These are phyloP conservation scores for Austrolebias charrua DNA, from an alignment of 2,797 vertebrate genomes.

Conservation along the genomic window DNA sequence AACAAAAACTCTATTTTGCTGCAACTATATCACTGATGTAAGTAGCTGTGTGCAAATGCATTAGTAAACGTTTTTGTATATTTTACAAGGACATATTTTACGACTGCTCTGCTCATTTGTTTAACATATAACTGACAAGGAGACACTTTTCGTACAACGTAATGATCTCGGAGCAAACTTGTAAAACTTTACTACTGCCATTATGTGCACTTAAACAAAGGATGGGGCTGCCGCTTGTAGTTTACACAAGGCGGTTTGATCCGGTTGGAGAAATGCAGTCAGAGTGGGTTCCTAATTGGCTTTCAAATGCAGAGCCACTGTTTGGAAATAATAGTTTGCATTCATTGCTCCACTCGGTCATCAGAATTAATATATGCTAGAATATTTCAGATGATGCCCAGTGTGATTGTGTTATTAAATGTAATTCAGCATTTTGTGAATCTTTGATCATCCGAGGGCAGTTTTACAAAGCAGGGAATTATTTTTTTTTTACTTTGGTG, in stretches of 20 bases:
- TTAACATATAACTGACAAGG: constrained; percentile 65
- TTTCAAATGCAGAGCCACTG: constrained; percentile 17
- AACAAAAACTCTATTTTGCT: constrained; percentile 17
- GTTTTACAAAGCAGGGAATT: background rate
- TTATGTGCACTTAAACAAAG: constrained; percentile 74
- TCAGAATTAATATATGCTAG: constrained; percentile 1
- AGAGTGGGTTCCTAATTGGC: constrained; percentile 36
- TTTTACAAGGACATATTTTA: constrained; percentile 61
- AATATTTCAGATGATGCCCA: background rate
- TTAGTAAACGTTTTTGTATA: constrained; percentile 31
- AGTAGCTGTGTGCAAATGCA: constrained; percentile 28
- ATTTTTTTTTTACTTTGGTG: background rate
- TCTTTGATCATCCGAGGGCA: constrained; percentile 1
- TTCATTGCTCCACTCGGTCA: constrained; percentile 1
- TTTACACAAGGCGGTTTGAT: constrained; percentile 51
- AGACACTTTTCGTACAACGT: constrained; percentile 53
- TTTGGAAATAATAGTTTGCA: constrained; percentile 11
- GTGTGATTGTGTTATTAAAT: constrained; percentile 9
- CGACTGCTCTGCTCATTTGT: constrained; percentile 60
- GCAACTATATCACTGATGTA: constrained; percentile 14
- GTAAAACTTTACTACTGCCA: constrained; percentile 75
- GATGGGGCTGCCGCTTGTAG: constrained; percentile 48
- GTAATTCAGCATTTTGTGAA: background rate
- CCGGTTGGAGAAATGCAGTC: constrained; percentile 48
- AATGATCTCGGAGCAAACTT: constrained; percentile 71